Evolutionary conservation across 2,113 vertebrate genomes (phyloP).

Genomic region (Leptocoma aspasia): DNA sequence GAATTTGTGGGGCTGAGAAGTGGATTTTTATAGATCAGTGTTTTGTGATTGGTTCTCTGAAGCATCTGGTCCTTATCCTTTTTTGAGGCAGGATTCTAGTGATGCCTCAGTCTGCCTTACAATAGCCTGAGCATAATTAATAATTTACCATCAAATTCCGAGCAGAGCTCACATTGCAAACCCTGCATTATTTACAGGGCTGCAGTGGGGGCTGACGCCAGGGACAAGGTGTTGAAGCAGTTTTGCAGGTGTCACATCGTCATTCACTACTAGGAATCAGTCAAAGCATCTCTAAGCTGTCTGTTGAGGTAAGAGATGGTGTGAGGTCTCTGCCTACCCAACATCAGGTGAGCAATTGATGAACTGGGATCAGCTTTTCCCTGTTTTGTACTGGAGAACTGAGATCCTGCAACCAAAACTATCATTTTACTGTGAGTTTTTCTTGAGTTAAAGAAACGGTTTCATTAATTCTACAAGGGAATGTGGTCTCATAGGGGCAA

Average conservation of each 20-base stretch:
- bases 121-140: neutral
- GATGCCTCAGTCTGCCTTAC: neutral
- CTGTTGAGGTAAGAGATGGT: neutral
- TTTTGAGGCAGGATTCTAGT: neutral
- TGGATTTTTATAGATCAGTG: neutral
- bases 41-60: neutral
- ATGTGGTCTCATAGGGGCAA: too few relatives aligned
- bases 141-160: neutral
- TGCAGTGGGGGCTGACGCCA: neutral
- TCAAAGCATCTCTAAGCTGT: neutral
- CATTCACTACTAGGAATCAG: neutral
- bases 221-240: neutral
- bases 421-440: neutral
- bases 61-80: neutral
- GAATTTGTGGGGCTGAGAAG: neutral
- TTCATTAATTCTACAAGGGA: neutral
- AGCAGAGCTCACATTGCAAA: neutral
- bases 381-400: neutral
- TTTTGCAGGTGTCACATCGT: neutral
- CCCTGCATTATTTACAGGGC: neutral
- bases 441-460: neutral
- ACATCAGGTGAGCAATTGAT: neutral
- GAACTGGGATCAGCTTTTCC: neutral
- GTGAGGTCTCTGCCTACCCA: neutral
- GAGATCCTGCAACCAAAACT: neutral